Conservation (phyloP, 53 echinoderm and acorn worm genomes). For the Henricia sp. region DNA sequence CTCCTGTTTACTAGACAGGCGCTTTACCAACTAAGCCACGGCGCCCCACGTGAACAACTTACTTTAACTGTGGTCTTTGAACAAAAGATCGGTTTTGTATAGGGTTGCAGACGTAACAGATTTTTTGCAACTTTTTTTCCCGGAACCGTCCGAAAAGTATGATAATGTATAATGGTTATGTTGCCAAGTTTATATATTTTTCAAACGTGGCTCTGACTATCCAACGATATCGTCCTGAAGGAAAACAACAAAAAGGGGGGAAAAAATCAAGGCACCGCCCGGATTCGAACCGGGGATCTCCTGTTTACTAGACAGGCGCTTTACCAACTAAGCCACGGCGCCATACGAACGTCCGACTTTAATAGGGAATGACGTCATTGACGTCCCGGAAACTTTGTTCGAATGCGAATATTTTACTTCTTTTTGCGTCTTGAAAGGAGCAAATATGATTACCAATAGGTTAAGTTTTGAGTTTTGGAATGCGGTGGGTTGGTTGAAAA, state of each 20-base stretch:
- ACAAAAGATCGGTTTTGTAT: background rate
- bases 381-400: too few relatives aligned
- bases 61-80: background rate
- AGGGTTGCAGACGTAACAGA: background rate
- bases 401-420: too few relatives aligned
- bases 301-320: slow-evolving; percentile 54
- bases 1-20: slow-evolving; percentile 49
- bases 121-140: background rate
- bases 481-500: too few relatives aligned
- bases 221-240: too few relatives aligned
- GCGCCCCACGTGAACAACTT: slow-evolving; percentile 18
- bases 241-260: background rate
- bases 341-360: background rate
- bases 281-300: slow-evolving; percentile 51
- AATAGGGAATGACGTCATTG: too few relatives aligned
- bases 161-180: too few relatives aligned
- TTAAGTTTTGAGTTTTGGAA: too few relatives aligned
- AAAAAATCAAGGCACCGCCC: background rate
- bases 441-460: too few relatives aligned
- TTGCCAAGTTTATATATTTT: too few relatives aligned
- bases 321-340: slow-evolving; percentile 77
- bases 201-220: too few relatives aligned
- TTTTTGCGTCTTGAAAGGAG: too few relatives aligned
- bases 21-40: slow-evolving; percentile 77
- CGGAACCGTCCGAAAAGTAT: background rate